Evolutionary conservation across 2,888 invertebrate genomes (phyloP).

Genomic region (Hetaerina titia): DNA sequence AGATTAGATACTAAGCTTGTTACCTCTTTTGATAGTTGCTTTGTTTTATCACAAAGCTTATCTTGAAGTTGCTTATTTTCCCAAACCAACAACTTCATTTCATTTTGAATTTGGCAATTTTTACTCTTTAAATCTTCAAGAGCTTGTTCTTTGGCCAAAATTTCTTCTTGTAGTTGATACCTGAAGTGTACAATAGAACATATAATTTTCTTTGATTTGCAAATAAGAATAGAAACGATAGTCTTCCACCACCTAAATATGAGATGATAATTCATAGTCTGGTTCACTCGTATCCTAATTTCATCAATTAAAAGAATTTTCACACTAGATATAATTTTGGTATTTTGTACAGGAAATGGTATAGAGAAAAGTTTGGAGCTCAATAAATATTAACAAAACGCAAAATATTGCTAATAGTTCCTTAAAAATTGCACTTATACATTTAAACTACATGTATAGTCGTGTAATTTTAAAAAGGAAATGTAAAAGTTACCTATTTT

Average conservation of each 20-base stretch:
- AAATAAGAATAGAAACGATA: background rate
- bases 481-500: too few species aligned
- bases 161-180: conserved; percentile 83
- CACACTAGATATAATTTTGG: background rate
- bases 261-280: background rate
- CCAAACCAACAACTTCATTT: conserved; percentile 82
- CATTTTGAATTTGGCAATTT: conserved; percentile 82
- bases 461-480: too few species aligned
- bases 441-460: too few species aligned
- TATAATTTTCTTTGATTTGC: background rate
- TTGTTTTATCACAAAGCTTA: conserved; percentile 75
- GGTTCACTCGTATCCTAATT: background rate
- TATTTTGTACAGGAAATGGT: background rate
- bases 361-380: background rate
- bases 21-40: background rate
- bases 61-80: conserved; percentile 82
- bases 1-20: background rate
- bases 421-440: too few species aligned
- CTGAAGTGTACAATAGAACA: conserved; percentile 75
- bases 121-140: conserved; percentile 82
- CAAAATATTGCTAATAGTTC: too few species aligned
- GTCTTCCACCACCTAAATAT: background rate
- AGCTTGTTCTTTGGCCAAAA: conserved; percentile 83
- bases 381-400: background rate
- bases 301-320: background rate